phyloP scores from a whole-genome alignment of 2,797 vertebrate species.

The Hipposideros larvatus region DNA sequence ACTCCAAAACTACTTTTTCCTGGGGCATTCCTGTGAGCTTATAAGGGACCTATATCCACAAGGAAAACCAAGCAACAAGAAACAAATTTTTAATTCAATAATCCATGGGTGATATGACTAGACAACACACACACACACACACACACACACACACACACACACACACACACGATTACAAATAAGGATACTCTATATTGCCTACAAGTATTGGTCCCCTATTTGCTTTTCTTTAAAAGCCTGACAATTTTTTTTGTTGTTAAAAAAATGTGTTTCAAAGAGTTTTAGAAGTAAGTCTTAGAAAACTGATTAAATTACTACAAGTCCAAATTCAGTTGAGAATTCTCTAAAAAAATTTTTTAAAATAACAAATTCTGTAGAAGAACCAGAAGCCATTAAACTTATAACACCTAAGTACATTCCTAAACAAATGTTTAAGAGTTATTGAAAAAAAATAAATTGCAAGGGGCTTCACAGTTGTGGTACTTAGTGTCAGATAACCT shows the following conservation, averaged over 20 bases:
- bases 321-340: conserved; percentile 8
- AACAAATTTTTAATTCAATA: conserved; percentile 66
- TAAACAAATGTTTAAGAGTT: background rate
- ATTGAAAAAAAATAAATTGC: background rate
- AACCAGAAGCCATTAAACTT: conserved; percentile 42
- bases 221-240: conserved; percentile 62
- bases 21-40: background rate
- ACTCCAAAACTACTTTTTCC: conserved; percentile 45
- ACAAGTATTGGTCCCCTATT: background rate
- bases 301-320: conserved; percentile 36
- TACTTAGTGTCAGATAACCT: background rate
- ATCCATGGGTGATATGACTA: conserved; percentile 53
- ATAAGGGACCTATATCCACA: background rate
- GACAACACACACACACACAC: conserved; percentile 32
- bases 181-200: conserved; percentile 24
- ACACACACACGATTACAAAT: conserved; percentile 74
- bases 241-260: background rate
- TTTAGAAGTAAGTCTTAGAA: conserved; percentile 59
- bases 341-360: conserved; percentile 7
- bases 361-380: background rate
- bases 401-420: background rate
- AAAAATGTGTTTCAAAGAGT: conserved; percentile 58
- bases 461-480: background rate
- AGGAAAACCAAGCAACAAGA: conserved; percentile 1
- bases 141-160: background rate